phyloP scores from a whole-genome alignment of 2,113 vertebrate genomes.

The Chauna torquata region DNA sequence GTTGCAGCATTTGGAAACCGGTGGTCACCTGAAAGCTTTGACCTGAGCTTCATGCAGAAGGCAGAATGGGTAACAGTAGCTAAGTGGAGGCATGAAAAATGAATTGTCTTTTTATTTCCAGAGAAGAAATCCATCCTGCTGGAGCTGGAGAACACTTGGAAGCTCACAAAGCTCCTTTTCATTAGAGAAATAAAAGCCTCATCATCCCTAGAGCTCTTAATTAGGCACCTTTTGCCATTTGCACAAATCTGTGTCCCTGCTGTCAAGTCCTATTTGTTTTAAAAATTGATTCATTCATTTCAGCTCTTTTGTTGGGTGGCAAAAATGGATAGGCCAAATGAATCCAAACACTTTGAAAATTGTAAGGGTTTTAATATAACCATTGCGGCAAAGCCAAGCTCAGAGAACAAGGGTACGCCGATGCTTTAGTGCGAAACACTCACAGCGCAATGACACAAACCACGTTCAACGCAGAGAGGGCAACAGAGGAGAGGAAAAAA shows the following conservation, averaged over 20 bases:
- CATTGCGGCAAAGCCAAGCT: background rate
- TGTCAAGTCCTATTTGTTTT: conserved; percentile 63
- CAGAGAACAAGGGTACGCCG: background rate
- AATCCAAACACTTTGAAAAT: background rate
- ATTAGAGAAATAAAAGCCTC: conserved; percentile 63
- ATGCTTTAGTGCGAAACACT: background rate
- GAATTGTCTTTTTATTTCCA: conserved; percentile 24
- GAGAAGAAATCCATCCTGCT: conserved; percentile 31
- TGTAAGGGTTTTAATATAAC: conserved; percentile 33
- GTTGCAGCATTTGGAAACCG: background rate
- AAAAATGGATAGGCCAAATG: conserved; percentile 20
- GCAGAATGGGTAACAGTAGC: background rate
- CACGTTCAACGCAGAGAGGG: background rate
- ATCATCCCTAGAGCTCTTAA: conserved; percentile 59
- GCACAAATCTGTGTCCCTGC: conserved; percentile 36
- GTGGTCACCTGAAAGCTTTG: background rate
- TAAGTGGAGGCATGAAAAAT: conserved; percentile 4
- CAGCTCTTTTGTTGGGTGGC: conserved; percentile 12
- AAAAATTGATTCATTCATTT: conserved; percentile 43
- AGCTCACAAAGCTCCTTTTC: conserved; percentile 50
- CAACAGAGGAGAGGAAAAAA: background rate
- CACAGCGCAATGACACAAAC: conserved; percentile 17
- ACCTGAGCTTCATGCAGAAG: background rate
- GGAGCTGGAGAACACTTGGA: conserved; percentile 14
- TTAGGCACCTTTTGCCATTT: conserved; percentile 59